Percentiles rank a stretch among this genome's conserved stretches.
Conservation (phyloP, 2,113 vertebrate genomes). For the Echinops telfairi region DNA sequence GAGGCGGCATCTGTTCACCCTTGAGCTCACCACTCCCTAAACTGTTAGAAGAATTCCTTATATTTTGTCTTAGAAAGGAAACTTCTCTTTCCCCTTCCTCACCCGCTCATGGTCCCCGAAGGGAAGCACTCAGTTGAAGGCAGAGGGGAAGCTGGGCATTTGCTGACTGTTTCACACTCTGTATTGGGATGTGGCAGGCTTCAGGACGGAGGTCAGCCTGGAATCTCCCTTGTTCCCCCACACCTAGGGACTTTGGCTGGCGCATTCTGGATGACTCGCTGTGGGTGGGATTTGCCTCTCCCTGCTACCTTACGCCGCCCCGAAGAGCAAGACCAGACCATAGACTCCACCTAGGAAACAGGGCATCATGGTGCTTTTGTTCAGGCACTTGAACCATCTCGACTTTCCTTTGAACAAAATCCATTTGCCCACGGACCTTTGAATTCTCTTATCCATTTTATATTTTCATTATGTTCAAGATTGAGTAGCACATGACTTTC, state of each 20-base stretch:
- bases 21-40: not conserved
- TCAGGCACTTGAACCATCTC: not conserved
- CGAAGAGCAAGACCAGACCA: not conserved
- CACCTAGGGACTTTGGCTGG: not conserved
- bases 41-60: not conserved
- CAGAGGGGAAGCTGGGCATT: not conserved
- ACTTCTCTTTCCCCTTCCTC: not conserved
- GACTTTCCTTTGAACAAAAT: constrained; percentile 3
- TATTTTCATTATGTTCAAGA: constrained; percentile 44
- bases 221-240: not conserved
- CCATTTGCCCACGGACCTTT: not conserved
- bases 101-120: not conserved
- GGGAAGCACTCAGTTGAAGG: not conserved
- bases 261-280: not conserved
- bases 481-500: constrained; percentile 13
- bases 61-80: constrained; percentile 14
- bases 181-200: not conserved
- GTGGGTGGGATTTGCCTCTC: not conserved
- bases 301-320: not conserved
- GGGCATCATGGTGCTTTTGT: not conserved
- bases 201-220: not conserved
- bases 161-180: not conserved
- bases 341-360: not conserved
- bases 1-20: not conserved
- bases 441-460: not conserved